Evolutionary conservation across 2,113 vertebrate species (phyloP).

Genomic region (Sorex araneus): DNA sequence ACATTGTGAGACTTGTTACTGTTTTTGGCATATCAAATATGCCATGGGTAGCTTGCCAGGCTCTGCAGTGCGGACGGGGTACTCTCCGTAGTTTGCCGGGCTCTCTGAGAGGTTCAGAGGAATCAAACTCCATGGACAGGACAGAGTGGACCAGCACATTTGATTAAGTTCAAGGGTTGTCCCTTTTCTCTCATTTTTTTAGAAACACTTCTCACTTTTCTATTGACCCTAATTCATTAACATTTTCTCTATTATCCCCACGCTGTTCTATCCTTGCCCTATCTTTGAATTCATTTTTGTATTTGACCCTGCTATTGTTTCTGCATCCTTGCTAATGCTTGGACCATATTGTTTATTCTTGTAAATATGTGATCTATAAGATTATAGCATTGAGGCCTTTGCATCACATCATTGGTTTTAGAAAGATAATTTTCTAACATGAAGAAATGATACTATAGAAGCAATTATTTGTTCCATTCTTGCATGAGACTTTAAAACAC

Average conservation of each 20-base stretch:
- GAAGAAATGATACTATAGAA: not conserved
- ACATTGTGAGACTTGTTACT: too few relatives aligned
- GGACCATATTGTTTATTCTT: not conserved
- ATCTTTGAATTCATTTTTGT: not conserved
- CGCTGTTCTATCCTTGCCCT: not conserved
- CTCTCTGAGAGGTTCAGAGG: too few relatives aligned
- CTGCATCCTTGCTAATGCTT: not conserved
- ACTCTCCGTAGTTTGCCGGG: too few relatives aligned
- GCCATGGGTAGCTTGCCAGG: too few relatives aligned
- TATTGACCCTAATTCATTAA: not conserved
- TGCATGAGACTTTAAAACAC: conserved; percentile 33
- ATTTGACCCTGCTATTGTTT: not conserved
- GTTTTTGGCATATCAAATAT: too few relatives aligned
- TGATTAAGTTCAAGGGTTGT: not conserved
- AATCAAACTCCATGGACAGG: too few relatives aligned
- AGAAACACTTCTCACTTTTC: not conserved
- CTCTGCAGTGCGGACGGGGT: too few relatives aligned
- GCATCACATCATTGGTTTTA: not conserved
- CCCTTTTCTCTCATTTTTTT: not conserved
- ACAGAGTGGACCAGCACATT: not conserved
- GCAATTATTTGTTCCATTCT: conserved; percentile 26
- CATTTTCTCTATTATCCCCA: too few relatives aligned
- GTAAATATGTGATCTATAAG: not conserved
- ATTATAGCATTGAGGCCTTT: not conserved
- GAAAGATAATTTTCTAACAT: not conserved